Evolutionary conservation across 2,888 invertebrate genomes (phyloP), one percentile per base, ranked within the genome.

Genomic region (Dynastes maya): DNA sequence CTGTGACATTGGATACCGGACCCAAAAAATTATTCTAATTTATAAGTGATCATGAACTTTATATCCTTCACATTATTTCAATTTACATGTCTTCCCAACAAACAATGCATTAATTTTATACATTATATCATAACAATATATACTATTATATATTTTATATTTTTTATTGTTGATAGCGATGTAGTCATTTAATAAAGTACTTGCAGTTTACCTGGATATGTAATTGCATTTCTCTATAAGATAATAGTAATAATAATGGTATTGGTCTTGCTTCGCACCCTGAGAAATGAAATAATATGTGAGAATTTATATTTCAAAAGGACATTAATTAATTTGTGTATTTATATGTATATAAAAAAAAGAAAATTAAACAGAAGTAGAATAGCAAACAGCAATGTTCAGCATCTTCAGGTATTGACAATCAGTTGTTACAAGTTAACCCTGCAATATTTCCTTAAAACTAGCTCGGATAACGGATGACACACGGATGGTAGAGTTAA

Each of bases 131-230:
- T 85, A 74, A 74, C 72, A 85, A 86, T 85, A 86, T 86, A 86
- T 74, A 76, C 65, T 70, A 80, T 80, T 80, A 78, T 87, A 85
- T 86, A 86, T 86, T 86, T 86, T 84, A 83, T 85, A 81, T 82
- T 86, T 86, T 85, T 86, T 83, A 83, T 83, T 83, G 83, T 83
- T 85, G 84, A 85, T 85, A 86, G 86, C 86, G 84, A 85, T 84
- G 84, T 86, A 84, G 83, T 86, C 85, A 80, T 85, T 85, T 83
- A 83, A 74, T 74, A 61, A 83, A 80, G 82, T 70, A 82, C 81
- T 80, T 80, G 76, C 77, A 80, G 76, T 82, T 82, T 80, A 81
- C 61, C 75, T 79, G 79, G 74, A 78, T 79, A 79, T 80, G 53
- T 81, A 77, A 80, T 82, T 80, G 84, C 83, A 84, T 82, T 83